These are phyloP conservation scores for Apamea monoglypha DNA, from an alignment of 2,888 invertebrate species.

Conservation along the genomic window DNA sequence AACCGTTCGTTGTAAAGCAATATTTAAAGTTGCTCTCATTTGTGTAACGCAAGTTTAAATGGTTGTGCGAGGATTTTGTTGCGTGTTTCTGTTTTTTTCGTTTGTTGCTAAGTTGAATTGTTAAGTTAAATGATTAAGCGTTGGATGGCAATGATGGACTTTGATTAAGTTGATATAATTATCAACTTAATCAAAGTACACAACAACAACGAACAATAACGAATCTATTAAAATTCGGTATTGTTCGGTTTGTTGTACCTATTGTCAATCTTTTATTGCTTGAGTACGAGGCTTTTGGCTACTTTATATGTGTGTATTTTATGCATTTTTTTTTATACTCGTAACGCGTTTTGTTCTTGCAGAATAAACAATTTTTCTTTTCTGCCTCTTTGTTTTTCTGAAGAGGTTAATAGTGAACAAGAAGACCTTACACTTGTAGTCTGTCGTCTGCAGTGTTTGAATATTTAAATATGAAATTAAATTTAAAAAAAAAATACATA, in stretches of 20 bases:
- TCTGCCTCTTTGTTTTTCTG: not conserved
- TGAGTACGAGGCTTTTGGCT: too few species aligned
- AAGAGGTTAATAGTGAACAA: not conserved
- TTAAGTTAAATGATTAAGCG: conserved; percentile 2
- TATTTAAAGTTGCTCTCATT: conserved; percentile 75
- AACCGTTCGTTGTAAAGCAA: conserved; percentile 73
- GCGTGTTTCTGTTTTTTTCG: conserved; percentile 20
- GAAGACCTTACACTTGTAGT: not conserved
- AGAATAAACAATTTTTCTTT: too few species aligned
- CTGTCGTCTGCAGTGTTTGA: not conserved
- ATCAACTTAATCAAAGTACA: too few species aligned
- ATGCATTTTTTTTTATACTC: too few species aligned
- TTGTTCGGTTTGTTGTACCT: not conserved
- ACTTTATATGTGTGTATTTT: too few species aligned
- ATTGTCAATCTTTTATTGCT: too few species aligned
- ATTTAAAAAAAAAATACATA: not conserved
- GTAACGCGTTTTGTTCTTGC: too few species aligned
- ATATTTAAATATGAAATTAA: not conserved
- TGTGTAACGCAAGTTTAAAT: conserved; percentile 71
- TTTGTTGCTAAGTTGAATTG: conserved; percentile 18
- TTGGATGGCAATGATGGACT: not conserved
- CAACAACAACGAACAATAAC: too few species aligned
- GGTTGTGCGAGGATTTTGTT: conserved; percentile 54
- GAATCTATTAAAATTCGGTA: not conserved
- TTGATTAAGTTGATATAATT: not conserved